Evolutionary conservation across 2,113 vertebrate genomes (phyloP).

Genomic region (Psephotus haematonotus): DNA sequence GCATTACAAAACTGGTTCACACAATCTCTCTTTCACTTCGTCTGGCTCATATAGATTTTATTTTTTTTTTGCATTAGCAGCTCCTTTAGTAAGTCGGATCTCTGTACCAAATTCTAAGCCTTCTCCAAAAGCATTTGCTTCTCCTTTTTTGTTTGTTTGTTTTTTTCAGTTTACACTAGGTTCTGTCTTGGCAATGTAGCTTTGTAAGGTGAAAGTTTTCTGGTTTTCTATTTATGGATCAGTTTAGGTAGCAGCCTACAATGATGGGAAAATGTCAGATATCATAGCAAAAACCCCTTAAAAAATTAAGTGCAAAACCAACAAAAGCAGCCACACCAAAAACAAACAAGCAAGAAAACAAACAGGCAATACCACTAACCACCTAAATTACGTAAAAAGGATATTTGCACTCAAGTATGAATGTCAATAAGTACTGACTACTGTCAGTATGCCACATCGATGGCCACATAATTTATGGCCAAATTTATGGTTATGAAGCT

Average conservation of each 20-base stretch:
- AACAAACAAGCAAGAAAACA: not conserved
- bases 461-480: rapidly evolving
- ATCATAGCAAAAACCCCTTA: not conserved
- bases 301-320: not conserved
- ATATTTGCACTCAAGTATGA: not conserved
- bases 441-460: not conserved
- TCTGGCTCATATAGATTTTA: not conserved
- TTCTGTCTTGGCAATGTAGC: not conserved
- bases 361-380: rapidly evolving
- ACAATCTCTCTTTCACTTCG: not conserved
- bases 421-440: not conserved
- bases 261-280: not conserved
- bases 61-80: not conserved
- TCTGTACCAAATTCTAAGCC: not conserved
- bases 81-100: rapidly evolving
- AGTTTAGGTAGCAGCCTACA: not conserved
- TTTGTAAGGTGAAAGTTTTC: not conserved
- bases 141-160: not conserved
- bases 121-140: not conserved
- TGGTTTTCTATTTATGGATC: not conserved
- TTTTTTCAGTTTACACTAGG: not conserved
- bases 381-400: not conserved
- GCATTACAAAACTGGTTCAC: not conserved
- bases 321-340: not conserved
- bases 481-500: not conserved